Percentiles rank a stretch among this genome's conserved stretches.
phyloP scores from a whole-genome alignment of 2,888 invertebrate genomes.

The Leptodirus hochenwartii region DNA sequence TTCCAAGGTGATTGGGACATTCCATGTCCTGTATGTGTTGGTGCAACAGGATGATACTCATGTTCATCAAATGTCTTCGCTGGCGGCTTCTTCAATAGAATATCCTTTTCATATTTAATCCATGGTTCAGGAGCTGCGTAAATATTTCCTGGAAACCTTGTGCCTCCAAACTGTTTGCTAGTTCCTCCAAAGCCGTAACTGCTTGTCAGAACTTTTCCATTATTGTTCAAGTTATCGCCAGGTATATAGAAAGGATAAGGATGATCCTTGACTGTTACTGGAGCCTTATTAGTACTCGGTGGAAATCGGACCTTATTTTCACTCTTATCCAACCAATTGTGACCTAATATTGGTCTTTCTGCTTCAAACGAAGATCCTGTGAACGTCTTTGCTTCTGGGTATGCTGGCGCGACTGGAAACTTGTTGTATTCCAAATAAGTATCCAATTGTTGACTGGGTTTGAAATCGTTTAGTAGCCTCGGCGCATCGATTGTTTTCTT shows the following conservation, averaged over 20 bases:
- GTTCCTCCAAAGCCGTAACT: conserved; percentile 5
- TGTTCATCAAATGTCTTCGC: conserved; percentile 10
- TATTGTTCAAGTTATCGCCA: conserved; percentile 4
- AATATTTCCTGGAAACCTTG: too few relatives aligned
- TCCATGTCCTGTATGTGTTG: conserved; percentile 6
- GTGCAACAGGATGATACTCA: too few relatives aligned
- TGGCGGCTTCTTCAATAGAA: conserved; percentile 8
- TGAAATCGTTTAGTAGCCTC: too few relatives aligned
- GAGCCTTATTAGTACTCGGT: conserved; percentile 12
- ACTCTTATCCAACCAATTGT: conserved; percentile 9
- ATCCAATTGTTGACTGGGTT: conserved; percentile 33
- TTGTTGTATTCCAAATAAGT: conserved; percentile 29
- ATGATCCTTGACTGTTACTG: conserved; percentile 15
- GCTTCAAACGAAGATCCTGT: too few relatives aligned
- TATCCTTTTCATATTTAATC: too few relatives aligned
- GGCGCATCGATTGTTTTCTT: too few relatives aligned
- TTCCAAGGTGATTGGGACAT: conserved; percentile 33
- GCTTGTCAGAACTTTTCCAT: not conserved
- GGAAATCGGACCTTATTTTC: conserved; percentile 15
- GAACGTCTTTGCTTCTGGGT: conserved; percentile 20
- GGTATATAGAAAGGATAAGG: conserved; percentile 16
- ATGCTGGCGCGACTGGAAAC: conserved; percentile 23
- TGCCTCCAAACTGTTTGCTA: conserved; percentile 8
- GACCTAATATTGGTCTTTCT: conserved; percentile 6
- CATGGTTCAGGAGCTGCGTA: too few relatives aligned